Base-by-base conservation (phyloP, 2,888 invertebrate genomes). In the Rhogogaster chlorosoma region DNA sequence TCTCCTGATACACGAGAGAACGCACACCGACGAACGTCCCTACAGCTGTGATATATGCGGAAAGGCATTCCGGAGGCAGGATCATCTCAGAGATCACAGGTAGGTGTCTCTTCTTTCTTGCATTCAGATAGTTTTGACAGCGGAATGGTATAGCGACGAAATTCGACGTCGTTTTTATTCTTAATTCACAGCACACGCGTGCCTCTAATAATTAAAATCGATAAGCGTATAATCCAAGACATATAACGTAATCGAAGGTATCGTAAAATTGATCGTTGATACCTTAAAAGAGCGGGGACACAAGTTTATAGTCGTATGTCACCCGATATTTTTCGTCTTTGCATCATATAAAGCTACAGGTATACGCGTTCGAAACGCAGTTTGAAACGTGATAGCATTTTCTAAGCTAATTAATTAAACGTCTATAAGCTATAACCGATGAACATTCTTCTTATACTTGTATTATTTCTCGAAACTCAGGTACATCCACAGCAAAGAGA, bases 31-130 rank as follows among this genome's bases (percentile, higher is more conserved):
- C 92, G 99, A 99, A 94, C 95, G 99, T 86, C 99, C 99, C 0
- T 99, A 99, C 93, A 98, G 98, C 64, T 99, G 99, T 94, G 99
- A 99, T 94, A 98, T 99, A 91, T 99, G 99, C 94, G 98, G 98
- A 86, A 99, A 99, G 94, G 98, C 99, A 5, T 99, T 99, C 94
- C 95, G 99, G 89, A 95, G 99, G 92, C 99, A 99, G 94, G 99
- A 99, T 94, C 98, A 98, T 94, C 95, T 98, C 85, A 95, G 98
- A 93, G 98, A 98, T 94, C 98, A 98, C 94, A 97, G 98, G 98
- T 98, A 94, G 95, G 96, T 93, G 32, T 32, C 22, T 15, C 22
- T 42, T 38, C 9, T 18, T 29, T 15, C 3, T n/a, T n/a, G 53
- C 53, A 53, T 53, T n/a, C n/a, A 53, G 1, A 5, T 7, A 6